A percentile compares a stretch with the other conserved stretches of the same genome.
Conservation (phyloP, 37 sponge, comb jelly and placozoan species). For the Chondrosia reniformis region DNA sequence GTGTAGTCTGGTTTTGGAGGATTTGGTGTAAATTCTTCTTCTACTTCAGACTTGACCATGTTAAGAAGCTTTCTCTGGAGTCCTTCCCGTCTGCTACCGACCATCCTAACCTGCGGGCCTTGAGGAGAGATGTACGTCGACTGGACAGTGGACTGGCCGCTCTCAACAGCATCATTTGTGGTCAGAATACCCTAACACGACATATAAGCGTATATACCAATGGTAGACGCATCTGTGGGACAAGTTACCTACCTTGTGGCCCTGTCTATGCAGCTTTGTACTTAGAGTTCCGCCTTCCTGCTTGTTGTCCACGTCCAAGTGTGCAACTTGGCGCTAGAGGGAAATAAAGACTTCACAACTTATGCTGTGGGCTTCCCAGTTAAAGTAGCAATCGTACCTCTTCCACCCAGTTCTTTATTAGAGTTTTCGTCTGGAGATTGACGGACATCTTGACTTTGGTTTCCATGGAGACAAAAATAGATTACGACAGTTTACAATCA, state of each 20-base stretch:
- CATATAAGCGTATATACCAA: background rate
- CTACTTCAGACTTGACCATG: constrained; percentile 50
- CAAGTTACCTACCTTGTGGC: constrained; percentile 50
- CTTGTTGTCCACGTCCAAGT: constrained; percentile 43
- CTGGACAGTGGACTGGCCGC: constrained; percentile 11
- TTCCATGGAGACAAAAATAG: no score
- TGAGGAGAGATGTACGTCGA: constrained; percentile 27
- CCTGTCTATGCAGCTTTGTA: constrained; percentile 41
- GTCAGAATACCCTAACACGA: constrained; percentile 39
- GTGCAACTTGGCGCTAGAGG: constrained; percentile 50
- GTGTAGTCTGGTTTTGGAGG: constrained; percentile 57
- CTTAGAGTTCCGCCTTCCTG: constrained; percentile 48
- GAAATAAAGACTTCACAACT: background rate
- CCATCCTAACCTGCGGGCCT: background rate
- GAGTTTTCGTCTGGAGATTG: constrained; percentile 51
- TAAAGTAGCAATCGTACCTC: constrained; percentile 29
- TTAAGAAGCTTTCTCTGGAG: constrained; percentile 29
- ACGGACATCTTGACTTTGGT: constrained; percentile 6
- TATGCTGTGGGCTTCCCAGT: background rate
- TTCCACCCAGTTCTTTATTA: constrained; percentile 80
- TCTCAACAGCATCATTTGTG: background rate
- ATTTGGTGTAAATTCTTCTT: constrained; percentile 58
- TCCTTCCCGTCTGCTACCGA: constrained; percentile 27
- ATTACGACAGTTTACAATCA: no score
- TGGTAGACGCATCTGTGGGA: background rate